A percentile compares a stretch with the other conserved stretches of the same genome.
phyloP scores from a whole-genome alignment of 2,797 vertebrate species.

The Syngnathus rostellatus region DNA sequence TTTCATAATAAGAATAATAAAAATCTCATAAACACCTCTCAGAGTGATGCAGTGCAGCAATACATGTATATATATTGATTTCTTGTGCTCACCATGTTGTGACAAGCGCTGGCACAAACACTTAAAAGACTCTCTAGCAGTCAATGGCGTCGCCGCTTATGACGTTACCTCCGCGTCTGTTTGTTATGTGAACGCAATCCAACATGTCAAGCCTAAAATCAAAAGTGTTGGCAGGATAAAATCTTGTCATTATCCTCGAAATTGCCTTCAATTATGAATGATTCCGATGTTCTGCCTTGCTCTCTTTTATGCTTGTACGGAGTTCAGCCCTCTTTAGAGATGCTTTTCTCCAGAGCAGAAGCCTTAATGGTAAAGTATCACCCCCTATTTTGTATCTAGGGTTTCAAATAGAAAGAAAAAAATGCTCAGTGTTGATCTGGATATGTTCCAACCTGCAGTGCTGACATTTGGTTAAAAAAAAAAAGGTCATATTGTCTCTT shows the following conservation, averaged over 20 bases:
- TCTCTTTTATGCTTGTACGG: slow-evolving; percentile 31
- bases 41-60: too few relatives aligned
- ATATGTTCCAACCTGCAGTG: not conserved
- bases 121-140: not conserved
- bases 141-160: not conserved
- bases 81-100: not conserved
- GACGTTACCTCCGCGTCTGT: not conserved
- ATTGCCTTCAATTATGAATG: slow-evolving; percentile 51
- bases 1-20: too few relatives aligned
- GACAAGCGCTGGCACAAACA: not conserved
- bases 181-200: not conserved
- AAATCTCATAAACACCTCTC: too few relatives aligned
- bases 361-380: slow-evolving; percentile 34
- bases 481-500: too few relatives aligned
- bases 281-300: slow-evolving; percentile 26
- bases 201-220: not conserved
- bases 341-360: slow-evolving; percentile 19
- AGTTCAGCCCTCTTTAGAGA: slow-evolving; percentile 30
- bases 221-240: slow-evolving; percentile 17
- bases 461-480: not conserved
- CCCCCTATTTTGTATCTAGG: not conserved
- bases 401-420: not conserved
- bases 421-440: not conserved
- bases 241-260: slow-evolving; percentile 36
- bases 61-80: not conserved